Evolutionary conservation across 2,888 invertebrate species (phyloP).

Genomic region (Galeruca laticollis): DNA sequence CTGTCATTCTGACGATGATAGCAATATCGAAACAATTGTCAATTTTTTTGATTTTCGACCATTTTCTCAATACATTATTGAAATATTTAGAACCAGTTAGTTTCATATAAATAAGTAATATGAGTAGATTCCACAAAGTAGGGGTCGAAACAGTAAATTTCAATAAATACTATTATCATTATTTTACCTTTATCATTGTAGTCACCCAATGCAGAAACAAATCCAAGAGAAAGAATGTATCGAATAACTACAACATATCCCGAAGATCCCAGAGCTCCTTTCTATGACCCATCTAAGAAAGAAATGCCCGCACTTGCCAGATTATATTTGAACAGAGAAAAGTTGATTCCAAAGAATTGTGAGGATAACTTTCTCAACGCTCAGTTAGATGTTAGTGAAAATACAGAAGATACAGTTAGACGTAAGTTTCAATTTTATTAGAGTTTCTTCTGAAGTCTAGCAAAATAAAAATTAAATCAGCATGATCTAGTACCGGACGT

Average conservation of each 20-base stretch:
- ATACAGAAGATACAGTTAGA: constrained; percentile 75
- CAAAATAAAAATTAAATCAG: no score
- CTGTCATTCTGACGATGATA: no score
- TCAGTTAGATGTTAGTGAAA: constrained; percentile 75
- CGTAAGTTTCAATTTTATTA: constrained; percentile 69
- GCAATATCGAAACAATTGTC: no score
- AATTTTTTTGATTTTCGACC: no score
- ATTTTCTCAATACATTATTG: no score
- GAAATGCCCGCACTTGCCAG: constrained; percentile 88
- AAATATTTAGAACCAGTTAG: no score
- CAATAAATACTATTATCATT: no score
- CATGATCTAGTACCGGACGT: no score
- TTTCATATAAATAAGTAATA: no score
- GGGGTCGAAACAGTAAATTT: no score
- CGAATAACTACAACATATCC: constrained; percentile 92
- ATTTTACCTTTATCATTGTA: constrained; percentile 59
- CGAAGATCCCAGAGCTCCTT: constrained; percentile 92
- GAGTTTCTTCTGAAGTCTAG: no score
- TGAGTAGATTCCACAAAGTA: no score
- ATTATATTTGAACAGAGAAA: constrained; percentile 81
- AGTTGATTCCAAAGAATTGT: constrained; percentile 80
- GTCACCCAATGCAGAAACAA: constrained; percentile 84
- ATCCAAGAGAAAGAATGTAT: constrained; percentile 86
- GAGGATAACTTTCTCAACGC: constrained; percentile 74
- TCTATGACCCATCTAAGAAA: constrained; percentile 79